A percentile compares a stretch with the other conserved stretches of the same genome.
Conservation (phyloP, 1,140 invertebrate species). For the Drosophila azteca region DNA sequence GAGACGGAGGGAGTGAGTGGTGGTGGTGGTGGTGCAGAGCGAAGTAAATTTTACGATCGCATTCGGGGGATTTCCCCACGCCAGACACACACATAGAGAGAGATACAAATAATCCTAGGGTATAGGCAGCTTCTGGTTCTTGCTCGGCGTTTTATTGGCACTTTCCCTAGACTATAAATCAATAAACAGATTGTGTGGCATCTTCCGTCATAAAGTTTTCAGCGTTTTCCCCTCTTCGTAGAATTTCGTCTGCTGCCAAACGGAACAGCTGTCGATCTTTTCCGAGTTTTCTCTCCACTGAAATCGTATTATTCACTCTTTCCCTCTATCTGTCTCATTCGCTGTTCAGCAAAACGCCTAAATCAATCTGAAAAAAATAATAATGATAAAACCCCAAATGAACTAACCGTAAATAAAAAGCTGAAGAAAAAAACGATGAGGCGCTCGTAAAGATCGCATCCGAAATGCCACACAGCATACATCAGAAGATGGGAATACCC, state of each 20-base stretch:
- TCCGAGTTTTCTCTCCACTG: background rate
- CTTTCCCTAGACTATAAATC: conserved; percentile 76
- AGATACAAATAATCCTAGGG: conserved; percentile 39
- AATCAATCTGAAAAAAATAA: conserved; percentile 54
- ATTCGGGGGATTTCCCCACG: conserved; percentile 23
- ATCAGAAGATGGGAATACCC: conserved; percentile 4
- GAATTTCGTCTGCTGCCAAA: conserved; percentile 22
- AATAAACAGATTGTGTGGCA: conserved; percentile 76
- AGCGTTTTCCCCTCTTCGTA: conserved; percentile 44
- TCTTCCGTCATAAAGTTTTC: conserved; percentile 72
- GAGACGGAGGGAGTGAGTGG: background rate
- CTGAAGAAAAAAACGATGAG: conserved; percentile 43
- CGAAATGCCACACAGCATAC: conserved; percentile 68
- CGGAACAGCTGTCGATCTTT: conserved; percentile 22
- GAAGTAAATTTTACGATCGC: conserved; percentile 60
- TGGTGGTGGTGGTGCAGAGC: conserved; percentile 10
- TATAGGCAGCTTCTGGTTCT: conserved; percentile 18
- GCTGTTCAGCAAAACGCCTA: conserved; percentile 37
- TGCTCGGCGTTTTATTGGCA: conserved; percentile 68
- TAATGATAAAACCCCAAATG: conserved; percentile 51
- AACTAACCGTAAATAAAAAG: conserved; percentile 69
- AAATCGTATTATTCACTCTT: conserved; percentile 29
- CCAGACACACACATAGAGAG: background rate
- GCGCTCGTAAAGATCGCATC: conserved; percentile 62
- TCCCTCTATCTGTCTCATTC: too few relatives aligned